Base-by-base conservation (phyloP, 2,888 invertebrate genomes). In the Drosophila borborema region DNA sequence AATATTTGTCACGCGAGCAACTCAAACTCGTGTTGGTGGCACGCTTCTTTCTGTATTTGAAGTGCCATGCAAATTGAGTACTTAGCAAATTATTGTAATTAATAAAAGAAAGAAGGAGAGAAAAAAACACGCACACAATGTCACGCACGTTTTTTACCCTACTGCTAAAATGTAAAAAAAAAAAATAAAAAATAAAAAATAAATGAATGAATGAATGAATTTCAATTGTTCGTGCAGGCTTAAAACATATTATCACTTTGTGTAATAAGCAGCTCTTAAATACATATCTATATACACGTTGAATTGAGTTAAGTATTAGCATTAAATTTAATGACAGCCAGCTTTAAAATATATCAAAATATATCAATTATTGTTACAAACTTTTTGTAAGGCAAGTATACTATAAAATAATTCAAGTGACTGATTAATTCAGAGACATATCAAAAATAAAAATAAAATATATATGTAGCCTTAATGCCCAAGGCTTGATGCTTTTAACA, bases 61-160 rank as follows among this genome's bases (percentile, higher is more conserved):
- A 73, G 69, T 78, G 76, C 67, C 74, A 74, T 68, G 89, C 68
- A 81, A 86, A 90, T 81, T 82, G 76, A 82, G 74, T 86, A 86
- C 73, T 90, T 86, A 75, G 81, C 69, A 70, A 90, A 88, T 85
- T 86, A 66, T 75, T 71, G 71, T 86, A 80, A 85, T 82, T 81
- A 76, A 61, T 61, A 73, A 74, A 28, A 16, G 46, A 16, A 23
- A 18, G 16, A 20, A 2, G 20, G 20, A 20, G 2, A 20, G 16
- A n/a, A 46, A 46, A 31, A 51, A 36, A 36, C 45, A n/a, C n/a
- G 40, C 79, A 77, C 69, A 79, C 74, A 69, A 78, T 60, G 23
- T 48, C 10, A n/a, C 58, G 48, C 55, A 41, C 59, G 36, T 36
- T 63, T 60, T 62, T 68, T 7, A 0, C 36, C 14, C 18, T 8